These are phyloP conservation scores for Parascotia fuliginaria DNA, from an alignment of 2,888 invertebrate species.

Conservation along the genomic window DNA sequence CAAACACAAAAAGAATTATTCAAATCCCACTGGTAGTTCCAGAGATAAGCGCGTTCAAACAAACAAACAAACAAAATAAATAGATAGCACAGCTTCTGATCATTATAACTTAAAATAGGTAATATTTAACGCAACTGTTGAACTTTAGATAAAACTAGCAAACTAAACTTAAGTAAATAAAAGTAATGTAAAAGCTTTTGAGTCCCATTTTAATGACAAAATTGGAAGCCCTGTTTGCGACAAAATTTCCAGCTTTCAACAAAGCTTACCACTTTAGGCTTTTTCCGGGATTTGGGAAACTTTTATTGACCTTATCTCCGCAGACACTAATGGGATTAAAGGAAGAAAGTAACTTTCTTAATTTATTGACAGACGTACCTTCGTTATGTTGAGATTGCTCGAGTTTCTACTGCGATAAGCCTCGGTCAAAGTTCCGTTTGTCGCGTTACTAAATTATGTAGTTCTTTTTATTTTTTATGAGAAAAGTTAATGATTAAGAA, in stretches of 20 bases:
- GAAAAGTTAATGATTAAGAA: neutral
- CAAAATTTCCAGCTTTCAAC: constrained; percentile 27
- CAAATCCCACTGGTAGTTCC: no score
- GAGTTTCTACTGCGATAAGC: constrained; percentile 18
- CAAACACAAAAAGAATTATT: no score
- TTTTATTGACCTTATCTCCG: constrained; percentile 42
- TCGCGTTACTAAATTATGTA: constrained; percentile 9
- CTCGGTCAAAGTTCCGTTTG: constrained; percentile 18
- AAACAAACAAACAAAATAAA: no score
- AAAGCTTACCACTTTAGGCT: constrained; percentile 23
- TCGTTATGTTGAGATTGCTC: constrained; percentile 29
- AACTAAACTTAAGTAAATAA: no score
- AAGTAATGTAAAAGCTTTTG: no score
- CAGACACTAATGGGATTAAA: constrained; percentile 41
- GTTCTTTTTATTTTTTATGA: neutral
- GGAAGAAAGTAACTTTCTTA: constrained; percentile 33
- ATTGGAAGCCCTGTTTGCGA: constrained; percentile 3
- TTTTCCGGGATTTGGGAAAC: constrained; percentile 34
- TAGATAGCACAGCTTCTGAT: no score
- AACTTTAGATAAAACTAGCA: no score
- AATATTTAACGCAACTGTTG: no score
- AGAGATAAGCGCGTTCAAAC: no score
- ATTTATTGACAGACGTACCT: constrained; percentile 43
- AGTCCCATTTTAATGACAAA: neutral
- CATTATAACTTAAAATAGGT: no score